Evolutionary conservation across 1,140 invertebrate species (phyloP).

Genomic region (Doryteuthis pealeii): DNA sequence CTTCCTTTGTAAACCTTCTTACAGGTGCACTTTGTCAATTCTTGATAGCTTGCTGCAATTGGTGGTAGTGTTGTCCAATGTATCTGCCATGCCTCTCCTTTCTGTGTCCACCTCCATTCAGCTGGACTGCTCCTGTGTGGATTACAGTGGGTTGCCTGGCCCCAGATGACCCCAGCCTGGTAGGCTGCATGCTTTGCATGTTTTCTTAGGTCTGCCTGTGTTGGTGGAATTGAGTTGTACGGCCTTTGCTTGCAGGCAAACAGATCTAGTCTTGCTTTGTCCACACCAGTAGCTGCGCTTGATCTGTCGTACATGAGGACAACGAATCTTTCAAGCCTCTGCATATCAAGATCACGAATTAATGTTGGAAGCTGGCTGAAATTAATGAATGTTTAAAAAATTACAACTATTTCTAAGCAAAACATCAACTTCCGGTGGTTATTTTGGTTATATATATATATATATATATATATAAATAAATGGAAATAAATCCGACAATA

Average conservation of each 20-base stretch:
- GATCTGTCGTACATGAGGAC: no score
- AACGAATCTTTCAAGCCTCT: no score
- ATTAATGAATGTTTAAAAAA: no score
- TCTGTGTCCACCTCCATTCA: conserved; percentile 19
- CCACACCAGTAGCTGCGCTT: conserved; percentile 11
- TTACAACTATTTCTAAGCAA: no score
- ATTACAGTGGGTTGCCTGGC: conserved; percentile 12
- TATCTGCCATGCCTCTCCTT: conserved; percentile 11
- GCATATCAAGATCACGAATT: no score
- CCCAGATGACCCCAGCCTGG: conserved; percentile 26
- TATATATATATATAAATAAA: no score
- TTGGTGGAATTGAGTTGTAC: conserved; percentile 30
- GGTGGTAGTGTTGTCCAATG: conserved; percentile 19
- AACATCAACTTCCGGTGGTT: no score
- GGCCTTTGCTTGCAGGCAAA: conserved; percentile 25
- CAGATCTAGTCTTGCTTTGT: conserved; percentile 22
- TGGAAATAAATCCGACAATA: no score
- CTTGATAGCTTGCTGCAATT: conserved; percentile 19
- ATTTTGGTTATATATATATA: no score
- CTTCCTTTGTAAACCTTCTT: conserved; percentile 11
- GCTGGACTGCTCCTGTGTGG: conserved; percentile 1
- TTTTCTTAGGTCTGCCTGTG: conserved; percentile 21
- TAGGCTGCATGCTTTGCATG: conserved; percentile 23
- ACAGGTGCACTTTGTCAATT: conserved; percentile 25
- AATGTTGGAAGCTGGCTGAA: no score